Evolutionary conservation across 2,797 vertebrate species (phyloP), one percentile per base, ranked within the genome.

Genomic region (Emys orbicularis): DNA sequence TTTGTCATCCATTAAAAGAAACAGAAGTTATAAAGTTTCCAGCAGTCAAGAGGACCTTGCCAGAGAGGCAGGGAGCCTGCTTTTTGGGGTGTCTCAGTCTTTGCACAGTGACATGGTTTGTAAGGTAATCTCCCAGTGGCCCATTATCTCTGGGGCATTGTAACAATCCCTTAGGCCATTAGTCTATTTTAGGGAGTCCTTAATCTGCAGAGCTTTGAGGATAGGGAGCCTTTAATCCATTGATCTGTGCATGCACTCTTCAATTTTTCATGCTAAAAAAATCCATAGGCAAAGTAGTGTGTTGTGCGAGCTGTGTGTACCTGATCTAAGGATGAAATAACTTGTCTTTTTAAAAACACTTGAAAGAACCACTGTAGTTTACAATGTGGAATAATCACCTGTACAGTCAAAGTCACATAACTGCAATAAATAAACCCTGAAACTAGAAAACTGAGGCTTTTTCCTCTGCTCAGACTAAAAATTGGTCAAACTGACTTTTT

Each of bases 121-220:
- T 96, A 87, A 94, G 92, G 72, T 95, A 96, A 96, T 97, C 94
- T 94, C 88, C 50, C 91, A 90, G 25, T 91, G 94, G 89, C 94
- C 94, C 84, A 0, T 94, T 96, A 90, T 94, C 16, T 1, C 50
- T 89, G 88, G 94, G 94, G 81, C 95, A 93, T 88, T 97, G 94
- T 56, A 93, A 86, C 88, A 87, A 94, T 87, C 84, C 76, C 80
- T 61, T 92, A 92, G 95, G 95, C 95, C 93, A 74, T 87, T 76
- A 76, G 50, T 89, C 93, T 98, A 96, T 98, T 95, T 96, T 97
- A 96, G 90, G 94, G 86, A 94, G 77, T 83, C 81, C 90, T 98
- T 97, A 97, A 97, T 97, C 97, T 95, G 65, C 88, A 89, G 94
- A 97, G 91, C 96, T 93, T 84, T 94, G 80, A 88, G 93, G 95